Evolutionary conservation across 2,797 vertebrate genomes (phyloP), one percentile per base, ranked within the genome.

Genomic region (Gouania willdenowi): DNA sequence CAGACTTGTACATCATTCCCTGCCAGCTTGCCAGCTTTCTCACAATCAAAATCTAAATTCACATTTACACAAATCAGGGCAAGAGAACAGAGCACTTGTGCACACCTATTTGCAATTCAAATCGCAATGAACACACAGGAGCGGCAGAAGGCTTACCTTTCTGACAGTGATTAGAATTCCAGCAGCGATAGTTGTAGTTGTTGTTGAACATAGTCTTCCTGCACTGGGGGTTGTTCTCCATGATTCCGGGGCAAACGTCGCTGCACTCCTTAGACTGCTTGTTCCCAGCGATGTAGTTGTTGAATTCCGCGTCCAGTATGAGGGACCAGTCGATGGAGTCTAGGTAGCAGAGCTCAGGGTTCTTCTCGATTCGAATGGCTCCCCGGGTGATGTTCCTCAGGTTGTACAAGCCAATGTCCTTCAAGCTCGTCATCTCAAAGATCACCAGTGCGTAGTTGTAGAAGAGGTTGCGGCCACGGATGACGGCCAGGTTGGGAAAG

Each of bases 371-470:
- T 8, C 97, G 87, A 61, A 99, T 95, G 79, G 96, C 91, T 1
- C 97, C 97, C 0, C 97, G 90, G 0, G 95, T 96, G 70, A 99
- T 95, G 88, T 98, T 99, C 59, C 91, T 89, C 80, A 99, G 73
- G 73, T 89, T 97, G 75, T 91, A 84, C 14, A 99, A 88, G 25
- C 97, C 97, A 0, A 99, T 95, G 72, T 99, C 97, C 55, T 98
- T 96, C 35, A 98, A 90, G 65, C 94, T 94, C 7, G 93, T 97
- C 96, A 98, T 99, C 83, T 99, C 97, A 1, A 96, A 99, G 79
- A 99, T 93, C 36, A 98, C 96, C 43, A 99, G 87, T 32, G 97
- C 97, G 10, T 99, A 98, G 84, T 98, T 98, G 80, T 96, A 98
- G 79, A 99, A 98, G 42, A 99, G 93, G 65, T 88, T 94, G 44